Percentiles rank a stretch among this genome's conserved stretches.
phyloP scores from a whole-genome alignment of 2,888 invertebrate genomes.

The Clanis bilineata region DNA sequence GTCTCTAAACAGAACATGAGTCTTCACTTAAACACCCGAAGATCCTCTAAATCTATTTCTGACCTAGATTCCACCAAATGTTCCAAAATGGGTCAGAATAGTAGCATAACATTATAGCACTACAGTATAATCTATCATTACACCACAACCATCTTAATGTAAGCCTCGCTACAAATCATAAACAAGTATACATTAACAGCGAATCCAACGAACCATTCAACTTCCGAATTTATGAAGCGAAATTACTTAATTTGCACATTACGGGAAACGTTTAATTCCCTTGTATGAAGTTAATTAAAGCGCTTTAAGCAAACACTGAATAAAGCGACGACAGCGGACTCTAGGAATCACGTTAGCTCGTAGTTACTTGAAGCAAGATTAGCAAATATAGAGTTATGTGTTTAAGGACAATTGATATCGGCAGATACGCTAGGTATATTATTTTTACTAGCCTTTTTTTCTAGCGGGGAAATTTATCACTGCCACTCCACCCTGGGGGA shows the following conservation, averaged over 20 bases:
- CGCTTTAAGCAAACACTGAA: conserved; percentile 10
- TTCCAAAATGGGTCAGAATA: neutral
- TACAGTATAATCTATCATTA: neutral
- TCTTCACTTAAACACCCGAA: no score
- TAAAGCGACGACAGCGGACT: neutral
- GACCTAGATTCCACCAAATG: neutral
- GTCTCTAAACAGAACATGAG: no score
- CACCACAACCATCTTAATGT: neutral
- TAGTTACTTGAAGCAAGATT: neutral
- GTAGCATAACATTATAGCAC: neutral
- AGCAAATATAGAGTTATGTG: no score
- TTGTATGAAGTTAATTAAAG: conserved; percentile 45
- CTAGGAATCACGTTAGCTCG: neutral
- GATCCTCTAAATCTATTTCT: no score
- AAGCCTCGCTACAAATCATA: neutral
- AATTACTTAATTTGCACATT: conserved; percentile 46
- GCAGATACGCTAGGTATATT: no score
- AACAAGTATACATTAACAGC: neutral
- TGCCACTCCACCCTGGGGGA: no score
- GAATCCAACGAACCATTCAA: conserved; percentile 11
- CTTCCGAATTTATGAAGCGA: conserved; percentile 9
- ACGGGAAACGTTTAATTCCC: conserved; percentile 34
- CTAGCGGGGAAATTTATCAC: no score
- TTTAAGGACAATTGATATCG: no score
- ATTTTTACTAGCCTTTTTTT: no score